phyloP scores from a whole-genome alignment of 2,888 invertebrate species.

The Cryptocephalus primarius region DNA sequence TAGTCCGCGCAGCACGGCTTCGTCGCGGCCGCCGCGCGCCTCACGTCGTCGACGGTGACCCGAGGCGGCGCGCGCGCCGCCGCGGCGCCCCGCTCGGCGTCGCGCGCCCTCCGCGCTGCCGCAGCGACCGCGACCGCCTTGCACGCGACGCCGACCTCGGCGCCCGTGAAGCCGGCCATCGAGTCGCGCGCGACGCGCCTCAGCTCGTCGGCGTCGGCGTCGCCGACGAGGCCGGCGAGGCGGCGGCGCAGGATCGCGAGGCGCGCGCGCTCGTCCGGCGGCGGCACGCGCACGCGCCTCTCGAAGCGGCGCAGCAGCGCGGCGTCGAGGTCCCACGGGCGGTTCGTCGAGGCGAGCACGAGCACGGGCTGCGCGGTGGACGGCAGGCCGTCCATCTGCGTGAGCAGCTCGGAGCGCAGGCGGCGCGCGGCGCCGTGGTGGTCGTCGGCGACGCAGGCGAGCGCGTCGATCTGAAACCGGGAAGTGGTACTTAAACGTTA shows the following conservation, averaged over 20 bases:
- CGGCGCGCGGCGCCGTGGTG: constrained; percentile 82
- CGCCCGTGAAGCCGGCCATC: constrained; percentile 75
- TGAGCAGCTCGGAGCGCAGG: constrained; percentile 79
- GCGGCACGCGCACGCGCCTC: constrained; percentile 69
- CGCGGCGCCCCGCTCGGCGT: too few species aligned
- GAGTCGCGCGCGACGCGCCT: constrained; percentile 38
- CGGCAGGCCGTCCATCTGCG: constrained; percentile 72
- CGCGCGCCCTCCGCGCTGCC: too few species aligned
- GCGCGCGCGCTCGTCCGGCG: constrained; percentile 62
- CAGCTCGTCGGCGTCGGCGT: constrained; percentile 27
- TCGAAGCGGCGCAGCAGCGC: constrained; percentile 82
- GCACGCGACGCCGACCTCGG: constrained; percentile 76
- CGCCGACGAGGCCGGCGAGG: constrained; percentile 30
- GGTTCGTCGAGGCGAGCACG: constrained; percentile 78
- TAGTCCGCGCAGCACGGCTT: too few species aligned
- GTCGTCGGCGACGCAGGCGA: constrained; percentile 56
- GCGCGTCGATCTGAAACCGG: constrained; percentile 46
- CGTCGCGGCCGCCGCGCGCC: too few species aligned
- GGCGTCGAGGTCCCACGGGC: constrained; percentile 87
- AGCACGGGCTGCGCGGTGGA: constrained; percentile 56
- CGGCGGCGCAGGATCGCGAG: constrained; percentile 54
- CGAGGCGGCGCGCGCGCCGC: too few species aligned
- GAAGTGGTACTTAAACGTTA: too few species aligned
- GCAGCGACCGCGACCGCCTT: constrained; percentile 57
- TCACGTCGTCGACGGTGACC: too few species aligned